phyloP scores from a whole-genome alignment of 1,140 invertebrate genomes.

The Uloborus diversus region DNA sequence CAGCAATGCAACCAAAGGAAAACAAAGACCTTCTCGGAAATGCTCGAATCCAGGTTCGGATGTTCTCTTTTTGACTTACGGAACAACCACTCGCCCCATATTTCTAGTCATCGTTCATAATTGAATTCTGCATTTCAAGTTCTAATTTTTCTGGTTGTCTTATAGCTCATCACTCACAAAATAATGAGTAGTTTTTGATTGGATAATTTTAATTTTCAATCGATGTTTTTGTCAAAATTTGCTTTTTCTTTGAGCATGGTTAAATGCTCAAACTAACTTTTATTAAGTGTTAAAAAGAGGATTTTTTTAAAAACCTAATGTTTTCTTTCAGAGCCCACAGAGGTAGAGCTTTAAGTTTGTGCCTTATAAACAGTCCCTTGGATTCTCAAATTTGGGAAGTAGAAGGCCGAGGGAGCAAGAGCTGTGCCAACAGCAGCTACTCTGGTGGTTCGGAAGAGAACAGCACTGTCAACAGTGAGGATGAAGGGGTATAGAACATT shows the following conservation, averaged over 20 bases:
- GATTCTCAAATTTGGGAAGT: slow-evolving; percentile 29
- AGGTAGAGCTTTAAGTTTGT: slow-evolving; percentile 43
- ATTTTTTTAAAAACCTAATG: too few relatives aligned
- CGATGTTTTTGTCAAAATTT: too few relatives aligned
- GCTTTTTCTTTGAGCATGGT: too few relatives aligned
- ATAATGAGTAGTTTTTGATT: too few relatives aligned
- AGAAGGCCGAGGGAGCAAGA: slow-evolving; percentile 1
- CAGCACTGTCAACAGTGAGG: slow-evolving; percentile 46
- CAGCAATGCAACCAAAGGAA: slow-evolving; percentile 61
- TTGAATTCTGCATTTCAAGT: background rate
- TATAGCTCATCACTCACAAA: background rate
- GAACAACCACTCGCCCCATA: too few relatives aligned
- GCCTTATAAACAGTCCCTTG: slow-evolving; percentile 34
- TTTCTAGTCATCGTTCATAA: too few relatives aligned
- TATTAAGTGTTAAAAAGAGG: too few relatives aligned
- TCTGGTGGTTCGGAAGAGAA: slow-evolving; percentile 35
- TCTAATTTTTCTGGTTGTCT: background rate
- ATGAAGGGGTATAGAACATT: slow-evolving; percentile 15
- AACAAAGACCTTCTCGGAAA: slow-evolving; percentile 91
- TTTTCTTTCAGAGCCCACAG: slow-evolving; percentile 33
- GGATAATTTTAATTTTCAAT: too few relatives aligned
- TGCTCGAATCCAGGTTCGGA: slow-evolving; percentile 74
- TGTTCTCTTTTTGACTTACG: too few relatives aligned
- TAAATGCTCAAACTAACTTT: too few relatives aligned
- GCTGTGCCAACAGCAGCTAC: background rate